Conservation (phyloP, 2,888 invertebrate species). For the Lomographa bimaculata region DNA sequence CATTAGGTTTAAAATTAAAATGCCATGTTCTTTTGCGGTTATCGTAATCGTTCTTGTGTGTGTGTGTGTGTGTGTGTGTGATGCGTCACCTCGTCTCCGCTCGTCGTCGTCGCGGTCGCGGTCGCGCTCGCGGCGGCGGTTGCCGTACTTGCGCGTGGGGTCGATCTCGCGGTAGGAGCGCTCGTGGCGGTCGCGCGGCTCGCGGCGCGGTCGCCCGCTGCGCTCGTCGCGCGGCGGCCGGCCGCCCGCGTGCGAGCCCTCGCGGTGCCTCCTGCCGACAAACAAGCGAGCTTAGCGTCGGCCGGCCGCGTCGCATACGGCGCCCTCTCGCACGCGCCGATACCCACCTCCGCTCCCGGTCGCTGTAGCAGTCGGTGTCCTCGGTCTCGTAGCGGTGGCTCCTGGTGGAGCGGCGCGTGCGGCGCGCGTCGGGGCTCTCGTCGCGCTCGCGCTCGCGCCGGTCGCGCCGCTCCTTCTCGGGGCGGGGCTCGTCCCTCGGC, state of each 20-base stretch:
- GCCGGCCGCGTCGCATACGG: neutral
- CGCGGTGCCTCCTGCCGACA: conserved; percentile 76
- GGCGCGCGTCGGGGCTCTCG: conserved; percentile 59
- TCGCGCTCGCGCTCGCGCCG: conserved; percentile 50
- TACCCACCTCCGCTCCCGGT: conserved; percentile 78
- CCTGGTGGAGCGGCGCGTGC: conserved; percentile 61
- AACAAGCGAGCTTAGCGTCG: neutral
- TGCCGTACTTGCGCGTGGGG: conserved; percentile 58
- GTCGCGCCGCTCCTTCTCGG: conserved; percentile 60
- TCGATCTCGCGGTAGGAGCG: conserved; percentile 68
- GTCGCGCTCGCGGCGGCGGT: conserved; percentile 56
- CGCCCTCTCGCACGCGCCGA: neutral
- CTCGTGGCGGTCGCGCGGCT: conserved; percentile 59
- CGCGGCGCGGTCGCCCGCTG: conserved; percentile 42
- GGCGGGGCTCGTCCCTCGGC: conserved; percentile 51
- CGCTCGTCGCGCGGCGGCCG: conserved; percentile 50
- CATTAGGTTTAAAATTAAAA: too few relatives aligned
- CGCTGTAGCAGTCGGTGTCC: conserved; percentile 87
- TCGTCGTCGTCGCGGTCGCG: conserved; percentile 40
- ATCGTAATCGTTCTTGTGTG: too few relatives aligned
- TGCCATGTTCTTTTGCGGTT: too few relatives aligned
- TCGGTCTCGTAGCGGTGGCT: conserved; percentile 85
- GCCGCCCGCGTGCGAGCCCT: conserved; percentile 72
- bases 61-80: too few relatives aligned
- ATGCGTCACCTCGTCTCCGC: conserved; percentile 55